These are phyloP conservation scores for Mystacornis crossleyi DNA, from an alignment of 2,113 vertebrate species.

Conservation along the genomic window DNA sequence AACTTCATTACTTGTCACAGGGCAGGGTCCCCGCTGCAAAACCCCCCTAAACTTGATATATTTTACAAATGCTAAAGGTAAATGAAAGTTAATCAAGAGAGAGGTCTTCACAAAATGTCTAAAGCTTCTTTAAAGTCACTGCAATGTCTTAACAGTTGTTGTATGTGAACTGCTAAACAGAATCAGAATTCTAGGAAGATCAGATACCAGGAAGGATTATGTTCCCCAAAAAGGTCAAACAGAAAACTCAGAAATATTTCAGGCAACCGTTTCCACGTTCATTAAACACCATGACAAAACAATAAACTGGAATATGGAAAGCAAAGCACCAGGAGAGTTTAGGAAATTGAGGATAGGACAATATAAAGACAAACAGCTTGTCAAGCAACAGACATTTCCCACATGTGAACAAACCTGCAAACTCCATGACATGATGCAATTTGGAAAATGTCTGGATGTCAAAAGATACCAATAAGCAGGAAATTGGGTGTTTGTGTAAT, in stretches of 20 bases:
- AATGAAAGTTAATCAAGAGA: background rate
- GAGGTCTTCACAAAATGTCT: background rate
- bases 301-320: background rate
- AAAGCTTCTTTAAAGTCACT: background rate
- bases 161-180: background rate
- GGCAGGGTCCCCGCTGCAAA: background rate
- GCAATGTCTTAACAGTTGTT: background rate
- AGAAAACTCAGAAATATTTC: background rate
- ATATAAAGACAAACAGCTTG: background rate
- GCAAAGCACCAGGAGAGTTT: background rate
- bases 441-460: background rate
- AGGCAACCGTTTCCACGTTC: rapidly evolving
- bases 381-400: background rate
- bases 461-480: background rate
- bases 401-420: background rate
- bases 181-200: background rate
- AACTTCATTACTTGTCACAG: background rate
- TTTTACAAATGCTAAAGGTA: background rate
- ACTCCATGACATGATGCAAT: background rate
- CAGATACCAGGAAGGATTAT: background rate
- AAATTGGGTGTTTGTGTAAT: background rate
- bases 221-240: background rate
- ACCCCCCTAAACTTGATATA: background rate
- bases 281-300: background rate
- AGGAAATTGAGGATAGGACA: background rate